Evolutionary conservation across 2,113 vertebrate genomes (phyloP).

Genomic region (Antechinus stuartii): DNA sequence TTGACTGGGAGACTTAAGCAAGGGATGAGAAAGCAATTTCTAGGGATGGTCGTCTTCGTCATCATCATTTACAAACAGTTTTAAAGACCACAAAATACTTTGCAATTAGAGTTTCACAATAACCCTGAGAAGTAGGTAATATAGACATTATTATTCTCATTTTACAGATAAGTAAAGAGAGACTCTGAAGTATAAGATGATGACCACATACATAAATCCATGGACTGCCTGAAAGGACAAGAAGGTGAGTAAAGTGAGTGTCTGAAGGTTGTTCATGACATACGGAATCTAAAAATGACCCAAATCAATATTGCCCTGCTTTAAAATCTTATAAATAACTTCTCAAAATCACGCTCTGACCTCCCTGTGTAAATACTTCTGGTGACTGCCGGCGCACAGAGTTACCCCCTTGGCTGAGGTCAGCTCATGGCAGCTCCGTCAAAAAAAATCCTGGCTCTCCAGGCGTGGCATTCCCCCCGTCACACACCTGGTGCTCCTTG

Average conservation of each 20-base stretch:
- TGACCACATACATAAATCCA: background rate
- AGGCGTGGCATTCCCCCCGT: too few species aligned
- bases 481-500: background rate
- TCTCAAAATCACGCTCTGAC: conserved; percentile 44
- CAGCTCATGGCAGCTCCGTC: background rate
- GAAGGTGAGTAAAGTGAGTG: conserved; percentile 44
- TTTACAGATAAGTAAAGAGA: background rate
- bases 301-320: conserved; percentile 66
- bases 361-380: conserved; percentile 47
- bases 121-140: background rate
- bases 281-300: conserved; percentile 60
- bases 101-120: background rate
- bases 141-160: background rate
- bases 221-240: background rate
- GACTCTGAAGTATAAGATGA: background rate
- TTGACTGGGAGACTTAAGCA: background rate
- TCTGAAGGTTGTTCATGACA: conserved; percentile 51
- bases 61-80: background rate
- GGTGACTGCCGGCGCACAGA: conserved; percentile 42
- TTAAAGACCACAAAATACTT: background rate
- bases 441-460: background rate
- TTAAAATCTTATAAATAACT: conserved; percentile 73
- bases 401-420: background rate
- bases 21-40: background rate
- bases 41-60: background rate